Evolutionary conservation across 1,140 invertebrate genomes (phyloP), one percentile per base, ranked within the genome.

Genomic region (Diplogasteroides magnus): DNA sequence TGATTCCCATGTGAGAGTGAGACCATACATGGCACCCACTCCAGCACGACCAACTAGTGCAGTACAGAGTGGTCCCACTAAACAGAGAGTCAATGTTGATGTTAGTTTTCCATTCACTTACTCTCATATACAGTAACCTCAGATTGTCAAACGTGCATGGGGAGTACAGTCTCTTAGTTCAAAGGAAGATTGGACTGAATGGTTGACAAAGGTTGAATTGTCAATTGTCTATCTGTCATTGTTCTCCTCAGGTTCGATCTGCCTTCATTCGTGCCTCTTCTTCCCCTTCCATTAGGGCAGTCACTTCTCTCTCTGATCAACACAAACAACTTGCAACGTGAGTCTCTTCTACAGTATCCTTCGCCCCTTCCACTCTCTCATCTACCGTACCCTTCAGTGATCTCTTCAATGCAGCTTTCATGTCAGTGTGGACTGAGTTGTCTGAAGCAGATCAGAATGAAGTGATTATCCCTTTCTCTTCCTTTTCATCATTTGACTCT

Each of bases 381-480:
- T n/a, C n/a, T n/a, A n/a, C n/a, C n/a, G n/a, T n/a, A n/a, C n/a
- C n/a, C n/a, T 48, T 11, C 37, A 48, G 37, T 11, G 37, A 48
- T 48, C 85, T 99, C 26, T 98, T 99, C 80, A 98, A 99, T 84
- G 94, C 95, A 0, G 93, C 96, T 0, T 99, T 99, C 84, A 92
- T 98, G 1, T 97, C 94, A 0, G 97, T 95, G 82, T 99, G 97
- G 97, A 93, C 93, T 0, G 93, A 98, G 84, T 84, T 99, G 1
- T 90, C 89, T 61, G 88, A 90, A 31, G 84, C 87, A 0, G 89
- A 92, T 58, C 91, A 94, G 76, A 87, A 89, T 61, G 93, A 97
- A 82, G 37, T 48, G 37, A 48, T 6, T 19, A 48, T 48, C 19
- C 37, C 19, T 67, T 14, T 37, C 23, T 19, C 48, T 23, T 63